These are phyloP conservation scores for Taphrorychus bicolor DNA, from an alignment of 2,888 invertebrate species.

Conservation along the genomic window DNA sequence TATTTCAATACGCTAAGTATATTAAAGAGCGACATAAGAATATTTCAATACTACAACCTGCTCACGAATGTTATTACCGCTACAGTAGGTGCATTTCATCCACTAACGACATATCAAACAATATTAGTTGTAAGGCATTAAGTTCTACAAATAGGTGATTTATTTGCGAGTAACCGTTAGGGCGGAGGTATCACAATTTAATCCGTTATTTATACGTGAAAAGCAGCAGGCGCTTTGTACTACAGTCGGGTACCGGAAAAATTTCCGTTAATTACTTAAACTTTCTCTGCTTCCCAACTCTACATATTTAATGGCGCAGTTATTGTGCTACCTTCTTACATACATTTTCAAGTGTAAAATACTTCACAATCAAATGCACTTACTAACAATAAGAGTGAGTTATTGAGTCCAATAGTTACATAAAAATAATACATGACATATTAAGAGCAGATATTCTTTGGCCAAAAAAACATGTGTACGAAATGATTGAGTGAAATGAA, in stretches of 20 bases:
- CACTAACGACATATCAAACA: background rate
- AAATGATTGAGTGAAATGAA: background rate
- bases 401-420: background rate
- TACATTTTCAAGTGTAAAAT: background rate
- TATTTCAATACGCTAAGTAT: background rate
- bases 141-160: background rate
- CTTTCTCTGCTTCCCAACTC: too few relatives aligned
- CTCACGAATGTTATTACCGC: constrained; percentile 10
- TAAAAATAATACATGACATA: background rate
- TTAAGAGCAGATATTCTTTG: constrained; percentile 22
- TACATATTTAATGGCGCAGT: too few relatives aligned
- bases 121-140: background rate
- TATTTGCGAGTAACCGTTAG: too few relatives aligned
- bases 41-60: constrained; percentile 18
- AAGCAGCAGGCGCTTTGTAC: too few relatives aligned
- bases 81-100: constrained; percentile 37
- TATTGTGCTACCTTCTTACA: too few relatives aligned
- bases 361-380: constrained; percentile 25
- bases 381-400: constrained; percentile 9
- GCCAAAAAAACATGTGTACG: constrained; percentile 19
- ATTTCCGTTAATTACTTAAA: too few relatives aligned
- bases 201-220: too few relatives aligned
- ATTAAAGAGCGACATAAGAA: constrained; percentile 10
- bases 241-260: too few relatives aligned
- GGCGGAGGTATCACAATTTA: too few relatives aligned